Evolutionary conservation across 2,797 vertebrate species (phyloP), one percentile per base, ranked within the genome.

Genomic region (Rhabdophis nuchalis): DNA sequence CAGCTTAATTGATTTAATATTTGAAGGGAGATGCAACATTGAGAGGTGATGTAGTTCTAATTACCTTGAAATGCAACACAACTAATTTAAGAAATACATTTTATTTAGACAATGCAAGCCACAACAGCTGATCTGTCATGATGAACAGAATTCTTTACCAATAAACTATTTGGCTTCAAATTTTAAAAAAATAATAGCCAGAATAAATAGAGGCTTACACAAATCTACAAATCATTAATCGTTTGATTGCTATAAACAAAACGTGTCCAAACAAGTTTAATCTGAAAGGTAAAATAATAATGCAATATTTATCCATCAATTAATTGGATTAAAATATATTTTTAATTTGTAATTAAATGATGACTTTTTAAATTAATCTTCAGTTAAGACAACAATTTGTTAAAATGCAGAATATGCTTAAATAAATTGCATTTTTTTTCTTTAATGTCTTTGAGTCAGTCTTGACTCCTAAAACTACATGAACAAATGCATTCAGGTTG

Each of bases 321-420:
- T 57, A 57, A 57, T 57, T 57, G 56, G 56, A 57, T 57, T 57
- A 16, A 56, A 56, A 56, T 56, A 56, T 54, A 54, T 56, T 56
- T 56, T 56, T 56, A 57, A 57, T 57, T 57, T 95, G 96, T 96
- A 96, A 97, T 97, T 95, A 96, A 97, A 96, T 96, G 94, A 96
- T 95, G 92, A 85, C 95, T 97, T 97, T 97, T 95, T 91, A 95
- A 96, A 96, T 93, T 96, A 97, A 96, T 96, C 97, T 68, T 94
- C 95, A 93, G 95, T 88, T 94, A 95, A 95, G 90, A 91, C 92
- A 93, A 93, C 54, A 90, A 90, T 91, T 94, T 88, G 20, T 53
- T 41, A 92, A 93, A 95, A 96, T 95, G 92, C 86, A 85, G 9
- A 5, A 4, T 36, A 29, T 14, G 3, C 90, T 93, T 94, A 94